Evolutionary conservation across 2,888 invertebrate species (phyloP).

Genomic region (Acanthosepion esculentum): DNA sequence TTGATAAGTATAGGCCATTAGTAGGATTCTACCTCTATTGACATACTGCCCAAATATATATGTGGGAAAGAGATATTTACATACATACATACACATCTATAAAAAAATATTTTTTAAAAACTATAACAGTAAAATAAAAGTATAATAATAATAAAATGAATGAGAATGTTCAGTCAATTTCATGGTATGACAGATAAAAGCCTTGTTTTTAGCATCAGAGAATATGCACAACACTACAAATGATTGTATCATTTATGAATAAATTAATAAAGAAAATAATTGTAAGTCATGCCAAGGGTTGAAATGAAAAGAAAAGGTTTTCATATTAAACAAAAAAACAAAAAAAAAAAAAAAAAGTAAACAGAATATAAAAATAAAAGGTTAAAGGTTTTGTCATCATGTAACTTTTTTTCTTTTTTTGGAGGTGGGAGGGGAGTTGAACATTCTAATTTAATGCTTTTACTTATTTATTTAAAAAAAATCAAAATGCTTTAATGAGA

Average conservation of each 20-base stretch:
- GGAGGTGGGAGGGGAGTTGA: neutral
- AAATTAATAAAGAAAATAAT: neutral
- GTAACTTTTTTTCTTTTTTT: neutral
- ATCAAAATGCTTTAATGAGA: neutral
- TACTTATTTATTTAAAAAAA: neutral
- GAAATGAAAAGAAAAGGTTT: neutral
- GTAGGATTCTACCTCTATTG: neutral
- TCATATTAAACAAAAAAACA: neutral
- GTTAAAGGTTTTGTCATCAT: neutral
- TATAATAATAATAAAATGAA: neutral
- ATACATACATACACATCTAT: neutral
- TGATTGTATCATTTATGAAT: neutral
- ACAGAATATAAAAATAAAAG: neutral
- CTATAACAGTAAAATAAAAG: neutral
- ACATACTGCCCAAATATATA: neutral
- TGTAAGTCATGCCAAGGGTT: neutral
- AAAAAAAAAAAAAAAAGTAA: neutral
- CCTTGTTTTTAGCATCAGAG: neutral
- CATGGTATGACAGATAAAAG: neutral
- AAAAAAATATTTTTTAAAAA: no score
- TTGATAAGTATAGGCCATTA: constrained; percentile 17
- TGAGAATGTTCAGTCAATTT: neutral
- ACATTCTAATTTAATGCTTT: neutral
- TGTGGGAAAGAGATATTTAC: neutral
- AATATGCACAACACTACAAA: neutral